Conservation (phyloP, 2,797 vertebrate genomes). For the Spinibarbus caldwelli region DNA sequence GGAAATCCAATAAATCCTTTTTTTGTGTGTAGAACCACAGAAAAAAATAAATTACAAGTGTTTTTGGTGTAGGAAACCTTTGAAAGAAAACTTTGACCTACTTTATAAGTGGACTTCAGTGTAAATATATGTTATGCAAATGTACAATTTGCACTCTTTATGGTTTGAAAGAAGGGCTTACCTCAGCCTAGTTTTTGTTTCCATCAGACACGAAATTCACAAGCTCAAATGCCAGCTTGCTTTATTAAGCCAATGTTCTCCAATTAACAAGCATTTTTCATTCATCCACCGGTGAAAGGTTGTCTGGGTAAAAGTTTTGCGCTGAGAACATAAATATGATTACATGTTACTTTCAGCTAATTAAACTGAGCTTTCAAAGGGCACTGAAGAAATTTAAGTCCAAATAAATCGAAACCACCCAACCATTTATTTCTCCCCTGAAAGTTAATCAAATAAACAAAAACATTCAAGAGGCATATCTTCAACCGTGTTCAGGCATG, state of each 20-base stretch:
- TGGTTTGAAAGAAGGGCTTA: neutral
- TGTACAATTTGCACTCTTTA: neutral
- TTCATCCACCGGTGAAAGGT: neutral
- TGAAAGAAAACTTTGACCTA: neutral
- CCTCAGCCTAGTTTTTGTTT: neutral
- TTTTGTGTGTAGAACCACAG: neutral
- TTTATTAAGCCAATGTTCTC: slow-evolving; percentile 25
- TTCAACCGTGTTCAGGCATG: slow-evolving; percentile 18
- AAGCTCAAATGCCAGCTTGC: slow-evolving; percentile 2
- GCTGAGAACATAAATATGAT: slow-evolving; percentile 4
- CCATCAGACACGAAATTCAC: neutral
- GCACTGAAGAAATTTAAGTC: slow-evolving; percentile 22
- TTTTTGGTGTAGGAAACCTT: neutral
- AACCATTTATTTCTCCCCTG: slow-evolving; percentile 3
- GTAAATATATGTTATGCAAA: neutral
- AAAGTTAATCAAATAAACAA: slow-evolving; percentile 23
- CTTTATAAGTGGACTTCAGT: neutral
- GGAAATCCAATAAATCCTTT: neutral
- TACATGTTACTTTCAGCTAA: slow-evolving; percentile 5
- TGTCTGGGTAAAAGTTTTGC: neutral
- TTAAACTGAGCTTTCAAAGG: slow-evolving; percentile 36
- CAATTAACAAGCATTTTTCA: neutral
- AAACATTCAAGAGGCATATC: slow-evolving; percentile 23
- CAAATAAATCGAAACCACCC: slow-evolving; percentile 26
- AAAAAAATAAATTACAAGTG: neutral